Base-by-base conservation (phyloP, 2,113 vertebrate genomes). In the Chrysemys picta region DNA sequence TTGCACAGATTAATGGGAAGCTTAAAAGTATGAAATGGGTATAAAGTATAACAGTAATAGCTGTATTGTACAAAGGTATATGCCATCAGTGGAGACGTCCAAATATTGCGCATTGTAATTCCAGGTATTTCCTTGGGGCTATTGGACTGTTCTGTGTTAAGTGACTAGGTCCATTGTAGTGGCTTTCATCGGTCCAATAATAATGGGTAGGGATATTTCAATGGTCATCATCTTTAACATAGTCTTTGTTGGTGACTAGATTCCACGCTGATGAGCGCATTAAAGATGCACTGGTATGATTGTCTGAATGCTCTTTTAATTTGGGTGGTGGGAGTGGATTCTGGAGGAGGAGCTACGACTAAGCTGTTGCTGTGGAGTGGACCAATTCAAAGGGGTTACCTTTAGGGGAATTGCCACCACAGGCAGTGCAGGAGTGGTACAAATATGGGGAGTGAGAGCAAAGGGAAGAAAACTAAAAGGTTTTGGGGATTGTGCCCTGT, bases 31-130 rank as follows among this genome's bases (percentile, higher is more conserved):
- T 5, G 84, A 81, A 90, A 84, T 52, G 80, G 75, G 75, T 96
- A 86, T 88, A 82, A 89, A 89, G 90, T 82, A 80, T 90, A 78
- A 53, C 82, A 94, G 80, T 91, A 93, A 89, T 82, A 90, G 87
- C 85, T 80, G 87, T 86, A 90, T 19, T n/a, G 35, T 69, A 69
- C 85, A 94, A 93, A 84, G 29, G 81, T 7, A 76, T 89, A 80
- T 94, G 85, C 69, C 52, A 42, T 45, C 54, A 5, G 0, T 1
- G 25, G 84, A 80, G 42, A 29, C n/a, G 29, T 93, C 76, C 80
- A 45, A 1, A 81, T 87, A 3, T 9, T 89, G 93, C 90, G 92
- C 8, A 17, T 56, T 59, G 16, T 38, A 78, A 24, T 24, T 42
- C 57, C 91, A 78, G 52, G 91, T 59, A 93, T 75, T 35, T 85